phyloP scores from a whole-genome alignment of 2,888 invertebrate genomes.

The Ennomos erosarius region DNA sequence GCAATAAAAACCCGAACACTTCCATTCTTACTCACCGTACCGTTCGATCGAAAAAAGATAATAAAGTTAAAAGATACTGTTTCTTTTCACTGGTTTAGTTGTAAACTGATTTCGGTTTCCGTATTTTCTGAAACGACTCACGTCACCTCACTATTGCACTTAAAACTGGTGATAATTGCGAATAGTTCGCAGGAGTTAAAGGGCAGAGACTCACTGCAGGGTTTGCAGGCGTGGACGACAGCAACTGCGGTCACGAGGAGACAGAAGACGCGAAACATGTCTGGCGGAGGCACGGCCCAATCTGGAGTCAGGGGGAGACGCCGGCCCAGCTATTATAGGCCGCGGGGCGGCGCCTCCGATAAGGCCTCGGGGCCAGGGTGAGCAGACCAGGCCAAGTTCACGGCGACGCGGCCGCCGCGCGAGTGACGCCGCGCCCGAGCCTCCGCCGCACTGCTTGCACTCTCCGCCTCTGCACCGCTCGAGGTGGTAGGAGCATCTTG shows the following conservation, averaged over 20 bases:
- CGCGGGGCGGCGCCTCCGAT: conserved; percentile 81
- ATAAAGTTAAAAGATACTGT: conserved; percentile 15
- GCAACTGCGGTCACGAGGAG: conserved; percentile 66
- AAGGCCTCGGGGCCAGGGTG: conserved; percentile 80
- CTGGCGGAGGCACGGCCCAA: conserved; percentile 72
- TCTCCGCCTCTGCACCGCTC: conserved; percentile 44
- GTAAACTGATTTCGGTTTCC: conserved; percentile 7
- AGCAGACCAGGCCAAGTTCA: conserved; percentile 80
- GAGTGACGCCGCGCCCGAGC: conserved; percentile 58
- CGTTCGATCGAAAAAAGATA: conserved; percentile 30
- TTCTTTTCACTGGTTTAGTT: conserved; percentile 17
- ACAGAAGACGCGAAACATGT: conserved; percentile 79
- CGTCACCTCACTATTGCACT: conserved; percentile 33
- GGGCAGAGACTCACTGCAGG: conserved; percentile 77
- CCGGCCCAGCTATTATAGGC: conserved; percentile 83
- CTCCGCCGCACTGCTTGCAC: conserved; percentile 36
- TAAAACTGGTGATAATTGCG: conserved; percentile 10
- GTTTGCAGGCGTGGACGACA: conserved; percentile 69
- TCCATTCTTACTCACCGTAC: conserved; percentile 39
- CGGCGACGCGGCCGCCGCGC: conserved; percentile 76
- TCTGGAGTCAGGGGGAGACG: conserved; percentile 80
- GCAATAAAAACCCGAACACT: conserved; percentile 32
- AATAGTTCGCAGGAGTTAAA: conserved; percentile 15
- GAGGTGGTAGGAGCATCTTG: conserved; percentile 58
- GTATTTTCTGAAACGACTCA: conserved; percentile 14